These are phyloP conservation scores for Carassius auratus DNA, from an alignment of 2,113 vertebrate genomes.

Conservation along the genomic window DNA sequence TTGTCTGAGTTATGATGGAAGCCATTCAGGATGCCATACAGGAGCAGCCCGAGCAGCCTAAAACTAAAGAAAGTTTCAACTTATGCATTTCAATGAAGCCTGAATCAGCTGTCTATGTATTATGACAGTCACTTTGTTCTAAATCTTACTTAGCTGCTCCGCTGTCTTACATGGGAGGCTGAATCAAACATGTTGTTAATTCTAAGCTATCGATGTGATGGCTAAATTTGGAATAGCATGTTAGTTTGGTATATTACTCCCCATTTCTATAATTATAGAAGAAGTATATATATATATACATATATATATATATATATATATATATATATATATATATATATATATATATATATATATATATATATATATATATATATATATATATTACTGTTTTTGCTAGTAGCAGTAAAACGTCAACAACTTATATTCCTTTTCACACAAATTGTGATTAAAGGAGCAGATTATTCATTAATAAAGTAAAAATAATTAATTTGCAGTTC, in stretches of 20 bases:
- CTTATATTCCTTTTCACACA: background rate
- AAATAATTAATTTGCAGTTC: background rate
- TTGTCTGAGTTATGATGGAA: constrained; percentile 5
- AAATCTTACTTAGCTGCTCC: background rate
- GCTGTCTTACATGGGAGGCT: background rate
- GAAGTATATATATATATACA: no score
- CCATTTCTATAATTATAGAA: background rate
- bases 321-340: no score
- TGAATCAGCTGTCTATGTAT: background rate
- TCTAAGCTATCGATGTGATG: background rate
- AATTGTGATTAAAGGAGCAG: background rate
- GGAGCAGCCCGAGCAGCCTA: constrained; percentile 57
- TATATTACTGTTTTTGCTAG: no score
- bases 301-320: no score
- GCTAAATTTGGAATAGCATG: background rate
- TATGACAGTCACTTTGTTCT: background rate
- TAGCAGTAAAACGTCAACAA: background rate
- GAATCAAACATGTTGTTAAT: background rate
- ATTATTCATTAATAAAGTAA: background rate
- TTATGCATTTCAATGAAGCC: constrained; percentile 20
- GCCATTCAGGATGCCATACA: constrained; percentile 44
- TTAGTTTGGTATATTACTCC: background rate
- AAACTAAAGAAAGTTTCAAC: constrained; percentile 57
- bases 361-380: no score
- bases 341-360: no score